A percentile compares a stretch with the other conserved stretches of the same genome.
These are phyloP conservation scores for Hirundo rustica DNA, from an alignment of 2,797 vertebrate species.

Conservation along the genomic window DNA sequence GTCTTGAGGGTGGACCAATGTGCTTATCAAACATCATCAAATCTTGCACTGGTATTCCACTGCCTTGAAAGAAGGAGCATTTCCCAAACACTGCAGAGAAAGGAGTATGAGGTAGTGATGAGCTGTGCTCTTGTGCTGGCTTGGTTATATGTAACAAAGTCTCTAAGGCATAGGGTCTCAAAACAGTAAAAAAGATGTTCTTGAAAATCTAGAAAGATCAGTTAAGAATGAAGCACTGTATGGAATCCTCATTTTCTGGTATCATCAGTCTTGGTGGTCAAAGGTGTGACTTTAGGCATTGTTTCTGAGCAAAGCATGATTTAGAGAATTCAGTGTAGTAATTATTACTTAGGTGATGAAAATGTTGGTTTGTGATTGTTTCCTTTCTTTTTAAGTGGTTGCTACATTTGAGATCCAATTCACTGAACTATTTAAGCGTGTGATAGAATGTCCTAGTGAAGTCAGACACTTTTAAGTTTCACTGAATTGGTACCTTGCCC, in stretches of 20 bases:
- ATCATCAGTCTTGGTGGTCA: not conserved
- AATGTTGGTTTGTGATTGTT: not conserved
- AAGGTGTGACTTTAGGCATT: not conserved
- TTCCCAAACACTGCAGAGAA: not conserved
- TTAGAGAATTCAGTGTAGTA: not conserved
- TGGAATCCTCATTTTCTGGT: not conserved
- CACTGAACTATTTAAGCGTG: not conserved
- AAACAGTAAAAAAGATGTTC: not conserved
- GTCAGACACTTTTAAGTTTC: conserved; percentile 10
- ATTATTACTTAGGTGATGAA: not conserved
- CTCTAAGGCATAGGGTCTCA: not conserved
- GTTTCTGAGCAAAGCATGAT: not conserved
- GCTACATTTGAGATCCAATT: not conserved
- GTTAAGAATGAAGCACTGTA: not conserved
- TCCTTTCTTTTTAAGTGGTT: not conserved
- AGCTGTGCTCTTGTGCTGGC: not conserved
- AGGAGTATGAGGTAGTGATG: not conserved
- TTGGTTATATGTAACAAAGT: not conserved
- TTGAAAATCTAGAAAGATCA: not conserved
- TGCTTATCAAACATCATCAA: not conserved
- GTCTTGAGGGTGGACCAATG: not conserved
- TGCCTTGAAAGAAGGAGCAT: not conserved
- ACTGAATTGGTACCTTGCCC: not conserved
- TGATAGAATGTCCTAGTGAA: not conserved
- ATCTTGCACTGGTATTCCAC: not conserved